Percentiles rank a stretch among this genome's conserved stretches.
Evolutionary conservation across 2,113 vertebrate species (phyloP).

Genomic region (Bubalus kerabau): DNA sequence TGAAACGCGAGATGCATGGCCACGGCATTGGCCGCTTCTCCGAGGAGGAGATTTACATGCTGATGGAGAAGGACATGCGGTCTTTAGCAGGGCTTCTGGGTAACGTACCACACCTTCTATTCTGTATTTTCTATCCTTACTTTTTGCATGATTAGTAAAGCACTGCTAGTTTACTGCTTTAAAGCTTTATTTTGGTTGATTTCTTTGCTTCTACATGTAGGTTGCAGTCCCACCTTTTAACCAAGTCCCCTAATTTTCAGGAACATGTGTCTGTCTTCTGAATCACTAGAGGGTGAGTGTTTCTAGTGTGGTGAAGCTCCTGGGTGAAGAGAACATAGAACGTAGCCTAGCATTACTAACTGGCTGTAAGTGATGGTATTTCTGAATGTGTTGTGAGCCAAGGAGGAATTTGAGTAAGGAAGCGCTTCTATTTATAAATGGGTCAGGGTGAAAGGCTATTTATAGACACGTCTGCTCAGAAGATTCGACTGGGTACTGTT

Average conservation of each 20-base stretch:
- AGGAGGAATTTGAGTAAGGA: background rate
- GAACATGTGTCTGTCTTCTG: background rate
- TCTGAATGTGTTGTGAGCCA: background rate
- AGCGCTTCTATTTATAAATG: background rate
- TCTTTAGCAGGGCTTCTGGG: constrained; percentile 93
- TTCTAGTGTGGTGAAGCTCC: too few species aligned
- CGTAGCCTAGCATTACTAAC: fast-evolving
- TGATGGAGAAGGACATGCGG: constrained; percentile 99
- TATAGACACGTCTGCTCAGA: background rate
- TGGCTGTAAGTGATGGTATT: background rate
- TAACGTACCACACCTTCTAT: constrained; percentile 70
- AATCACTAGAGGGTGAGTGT: background rate
- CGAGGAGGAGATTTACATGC: constrained; percentile 91
- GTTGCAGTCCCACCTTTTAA: background rate
- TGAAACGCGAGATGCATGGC: constrained; percentile 96
- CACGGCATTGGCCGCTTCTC: constrained; percentile 96
- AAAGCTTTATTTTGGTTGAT: background rate
- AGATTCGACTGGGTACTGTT: fast-evolving
- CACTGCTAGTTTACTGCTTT: background rate
- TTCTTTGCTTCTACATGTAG: background rate
- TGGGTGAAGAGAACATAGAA: fast-evolving
- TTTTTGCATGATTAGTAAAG: constrained; percentile 29
- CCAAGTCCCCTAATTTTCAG: background rate
- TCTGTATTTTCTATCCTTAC: background rate
- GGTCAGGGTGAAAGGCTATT: background rate